These are phyloP conservation scores for Drosophila sp. DNA, from an alignment of 1,140 invertebrate genomes.

Conservation along the genomic window DNA sequence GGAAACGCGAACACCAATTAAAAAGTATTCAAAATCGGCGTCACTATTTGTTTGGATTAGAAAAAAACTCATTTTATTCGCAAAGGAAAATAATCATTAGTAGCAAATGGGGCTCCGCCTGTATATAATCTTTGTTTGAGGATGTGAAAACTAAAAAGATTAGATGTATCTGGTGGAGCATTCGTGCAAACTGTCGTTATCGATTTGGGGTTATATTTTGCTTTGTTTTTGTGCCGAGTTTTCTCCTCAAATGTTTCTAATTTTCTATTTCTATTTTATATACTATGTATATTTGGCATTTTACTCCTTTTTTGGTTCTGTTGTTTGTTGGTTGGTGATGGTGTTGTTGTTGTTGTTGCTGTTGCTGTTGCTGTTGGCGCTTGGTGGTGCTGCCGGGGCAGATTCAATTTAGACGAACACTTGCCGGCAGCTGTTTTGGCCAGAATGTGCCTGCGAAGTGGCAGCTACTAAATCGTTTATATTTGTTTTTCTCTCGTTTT, in stretches of 20 bases:
- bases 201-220: neutral
- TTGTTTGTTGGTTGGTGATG: constrained; percentile 30
- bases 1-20: too few species aligned
- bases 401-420: constrained; percentile 74
- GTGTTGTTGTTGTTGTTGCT: constrained; percentile 17
- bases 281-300: constrained; percentile 34
- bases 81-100: too few species aligned
- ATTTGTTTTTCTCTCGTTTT: constrained; percentile 71
- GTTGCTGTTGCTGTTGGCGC: constrained; percentile 3
- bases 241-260: constrained; percentile 56
- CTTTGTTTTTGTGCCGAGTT: too few species aligned
- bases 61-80: too few species aligned
- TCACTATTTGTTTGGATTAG: too few species aligned
- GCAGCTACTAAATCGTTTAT: constrained; percentile 79
- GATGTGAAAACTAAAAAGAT: neutral
- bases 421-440: constrained; percentile 73
- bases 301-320: constrained; percentile 46
- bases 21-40: too few species aligned
- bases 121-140: neutral
- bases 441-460: constrained; percentile 59
- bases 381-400: constrained; percentile 33
- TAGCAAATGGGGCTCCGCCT: too few species aligned
- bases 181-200: neutral
- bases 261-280: constrained; percentile 63
- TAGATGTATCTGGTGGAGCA: neutral